Evolutionary conservation across 2,888 invertebrate species (phyloP), one percentile per base, ranked within the genome.

Genomic region (Parnassius smintheus): DNA sequence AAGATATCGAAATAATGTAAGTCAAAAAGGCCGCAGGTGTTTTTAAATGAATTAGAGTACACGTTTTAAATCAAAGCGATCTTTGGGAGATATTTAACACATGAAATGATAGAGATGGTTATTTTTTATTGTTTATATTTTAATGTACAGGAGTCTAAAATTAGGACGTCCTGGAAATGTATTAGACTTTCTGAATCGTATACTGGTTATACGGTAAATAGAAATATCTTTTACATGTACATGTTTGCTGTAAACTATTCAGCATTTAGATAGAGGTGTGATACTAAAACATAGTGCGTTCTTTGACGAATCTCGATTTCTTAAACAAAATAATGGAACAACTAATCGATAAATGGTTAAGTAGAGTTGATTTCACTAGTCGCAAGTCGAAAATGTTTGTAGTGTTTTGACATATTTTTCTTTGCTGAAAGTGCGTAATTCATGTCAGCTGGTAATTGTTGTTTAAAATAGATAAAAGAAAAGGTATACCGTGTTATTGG

Each of bases 401-500:
- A 92, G 92, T 91, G 92, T 92, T 92, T 92, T 92, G 92, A 92
- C 92, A 91, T 92, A 88, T 91, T 92, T 92, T 92, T 92, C 92
- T 91, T 92, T 92, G 92, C 92, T 92, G 92, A 92, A 92, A 92
- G 92, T 92, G 91, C 91, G 92, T 92, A 86, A 91, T 90, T 92
- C 92, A 90, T 92, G 92, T 89, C 91, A 92, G 92, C 92, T 91
- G 91, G 77, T 86, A 85, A 79, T 82, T 80, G 84, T 82, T 81
- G 76, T 81, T 84, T 81, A 74, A 53, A 80, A 83, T 84, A 85
- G 80, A 53, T 77, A 71, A 75, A 35, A 35, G 18, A 18, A 74
- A 68, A 72, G 71, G 66, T 71, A 59, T 22, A 45, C 70, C 66
- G 68, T 61, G 8, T 13, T n/a, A 69, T 63, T 64, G 70, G 69